These are phyloP conservation scores for Arvicanthis niloticus DNA, from an alignment of 2,113 vertebrate genomes.

Conservation along the genomic window DNA sequence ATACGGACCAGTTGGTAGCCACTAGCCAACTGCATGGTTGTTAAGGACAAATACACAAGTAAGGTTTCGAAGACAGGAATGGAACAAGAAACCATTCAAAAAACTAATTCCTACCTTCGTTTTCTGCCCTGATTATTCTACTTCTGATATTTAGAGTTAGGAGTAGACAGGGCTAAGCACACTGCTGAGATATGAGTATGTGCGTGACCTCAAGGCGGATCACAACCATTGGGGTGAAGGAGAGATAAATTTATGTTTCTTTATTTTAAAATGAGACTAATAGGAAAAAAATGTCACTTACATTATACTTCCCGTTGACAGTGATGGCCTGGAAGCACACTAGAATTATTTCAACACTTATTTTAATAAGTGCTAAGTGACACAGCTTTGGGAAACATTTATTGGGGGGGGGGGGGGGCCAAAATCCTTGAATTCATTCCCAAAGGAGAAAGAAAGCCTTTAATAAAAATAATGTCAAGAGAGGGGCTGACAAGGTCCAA, in stretches of 20 bases:
- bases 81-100: background rate
- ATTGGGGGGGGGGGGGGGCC: background rate
- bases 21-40: background rate
- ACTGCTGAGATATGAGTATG: background rate
- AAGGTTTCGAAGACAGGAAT: background rate
- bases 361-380: slow-evolving; percentile 7
- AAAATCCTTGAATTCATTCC: background rate
- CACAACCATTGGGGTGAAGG: too few species aligned
- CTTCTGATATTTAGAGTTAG: background rate
- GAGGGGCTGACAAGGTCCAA: background rate
- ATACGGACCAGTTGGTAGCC: background rate
- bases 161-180: background rate
- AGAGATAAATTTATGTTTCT: background rate
- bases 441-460: slow-evolving; percentile 14
- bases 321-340: background rate
- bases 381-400: background rate
- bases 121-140: background rate
- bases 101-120: background rate
- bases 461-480: slow-evolving; percentile 34
- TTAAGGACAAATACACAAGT: background rate
- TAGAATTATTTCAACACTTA: background rate
- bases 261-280: slow-evolving; percentile 17
- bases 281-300: background rate
- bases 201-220: background rate
- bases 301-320: background rate